Percentiles rank a stretch among this genome's conserved stretches.
Conservation (phyloP, 2,888 invertebrate species). For the Chalcosyrphus nemorum region DNA sequence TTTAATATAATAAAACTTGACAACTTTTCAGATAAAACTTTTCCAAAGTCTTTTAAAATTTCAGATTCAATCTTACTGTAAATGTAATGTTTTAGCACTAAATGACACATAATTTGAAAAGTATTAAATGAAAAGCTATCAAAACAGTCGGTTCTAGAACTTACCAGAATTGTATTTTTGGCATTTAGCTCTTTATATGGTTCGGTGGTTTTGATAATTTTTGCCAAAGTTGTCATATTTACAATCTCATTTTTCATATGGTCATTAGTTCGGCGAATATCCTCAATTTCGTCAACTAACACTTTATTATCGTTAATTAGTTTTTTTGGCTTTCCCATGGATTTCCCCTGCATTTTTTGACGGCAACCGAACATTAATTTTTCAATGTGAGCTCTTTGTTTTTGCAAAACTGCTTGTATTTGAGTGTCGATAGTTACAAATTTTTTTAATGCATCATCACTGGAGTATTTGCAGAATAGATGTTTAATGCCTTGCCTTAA, state of each 20-base stretch:
- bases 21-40: too few relatives aligned
- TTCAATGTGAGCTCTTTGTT: constrained; percentile 92
- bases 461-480: constrained; percentile 85
- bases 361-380: constrained; percentile 34
- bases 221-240: constrained; percentile 28
- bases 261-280: constrained; percentile 83
- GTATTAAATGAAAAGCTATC: too few relatives aligned
- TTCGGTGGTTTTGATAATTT: constrained; percentile 13
- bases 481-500: constrained; percentile 79
- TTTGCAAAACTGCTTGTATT: constrained; percentile 88
- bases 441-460: constrained; percentile 87
- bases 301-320: constrained; percentile 90
- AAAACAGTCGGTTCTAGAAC: neutral
- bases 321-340: constrained; percentile 81
- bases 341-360: constrained; percentile 74
- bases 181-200: neutral
- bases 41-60: too few relatives aligned
- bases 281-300: constrained; percentile 90
- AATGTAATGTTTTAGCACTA: too few relatives aligned
- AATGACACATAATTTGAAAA: too few relatives aligned
- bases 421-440: constrained; percentile 87
- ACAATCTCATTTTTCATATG: constrained; percentile 13
- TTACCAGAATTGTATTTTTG: constrained; percentile 27
- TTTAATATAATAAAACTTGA: too few relatives aligned
- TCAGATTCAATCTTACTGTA: too few relatives aligned